Evolutionary conservation across 1,140 invertebrate species (phyloP), one percentile per base, ranked within the genome.

Genomic region (Calephelis virginiensis): DNA sequence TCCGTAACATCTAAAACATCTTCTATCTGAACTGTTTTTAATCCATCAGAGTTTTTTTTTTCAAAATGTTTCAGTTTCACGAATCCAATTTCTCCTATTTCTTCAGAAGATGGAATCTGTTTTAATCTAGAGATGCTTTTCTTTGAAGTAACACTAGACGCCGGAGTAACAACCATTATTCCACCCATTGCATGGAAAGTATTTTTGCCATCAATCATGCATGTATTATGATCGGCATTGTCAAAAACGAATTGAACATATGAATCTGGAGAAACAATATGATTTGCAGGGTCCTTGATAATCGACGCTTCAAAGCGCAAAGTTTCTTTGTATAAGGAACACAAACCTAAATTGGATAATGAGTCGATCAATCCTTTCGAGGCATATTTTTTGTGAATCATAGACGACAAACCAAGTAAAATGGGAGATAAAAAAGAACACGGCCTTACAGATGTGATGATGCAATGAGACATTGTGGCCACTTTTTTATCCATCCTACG

Each of bases 241-340:
- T 89, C 84, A 68, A 75, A 80, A 38, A 82, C 74, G 63, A 78
- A 85, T 71, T 88, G 83, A 40, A 72, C 45, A 28, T 62, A 48
- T 62, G 61, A 62, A 62, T 62, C 61, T 61, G 60, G 61, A 62
- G 61, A 47, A 62, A 62, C 13, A 11, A 14, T 48, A 62, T 62
- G 61, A 62, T 62, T 62, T 1, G 61, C 45, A 59, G 67, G 74
- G 64, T 75, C 38, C 8, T 76, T 59, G 43, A 81, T 73, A 61
- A 70, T 56, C 43, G 61, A 62, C 8, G 66, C 66, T 78, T 83
- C 75, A 72, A 75, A 84, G 50, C 63, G 37, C 63, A 45, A 61
- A 43, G 67, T 65, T 64, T 81, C 71, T 61, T 71, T 69, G 66
- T 83, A 83, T 28, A 73, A 68, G 53, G 75, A 48, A 72, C 72